A percentile compares a stretch with the other conserved stretches of the same genome.
Evolutionary conservation across 1,140 invertebrate species (phyloP).

Genomic region (Theocolax elegans): DNA sequence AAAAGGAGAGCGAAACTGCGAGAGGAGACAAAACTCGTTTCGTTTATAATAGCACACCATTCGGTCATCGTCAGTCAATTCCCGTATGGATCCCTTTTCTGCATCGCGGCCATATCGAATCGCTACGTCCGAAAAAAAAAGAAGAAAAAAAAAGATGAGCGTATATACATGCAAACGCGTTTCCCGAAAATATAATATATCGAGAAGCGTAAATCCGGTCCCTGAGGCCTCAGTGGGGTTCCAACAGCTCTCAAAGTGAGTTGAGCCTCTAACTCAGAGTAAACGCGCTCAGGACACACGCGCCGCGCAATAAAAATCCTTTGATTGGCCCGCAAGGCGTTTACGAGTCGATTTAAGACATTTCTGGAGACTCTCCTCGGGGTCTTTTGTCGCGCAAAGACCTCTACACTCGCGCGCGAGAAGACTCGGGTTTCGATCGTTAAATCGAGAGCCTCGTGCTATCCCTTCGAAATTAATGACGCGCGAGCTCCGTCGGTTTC

Average conservation of each 20-base stretch:
- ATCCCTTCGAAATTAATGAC: slow-evolving; percentile 32
- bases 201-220: slow-evolving; percentile 25
- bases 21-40: no score
- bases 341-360: background rate
- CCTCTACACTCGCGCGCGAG: background rate
- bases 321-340: background rate
- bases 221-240: background rate
- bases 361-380: background rate
- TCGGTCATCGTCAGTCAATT: slow-evolving; percentile 35
- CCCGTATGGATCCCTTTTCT: background rate
- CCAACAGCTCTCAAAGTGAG: background rate
- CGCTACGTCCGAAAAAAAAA: background rate
- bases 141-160: background rate
- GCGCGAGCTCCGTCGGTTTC: background rate
- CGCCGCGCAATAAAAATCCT: no score
- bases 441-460: slow-evolving; percentile 24
- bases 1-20: background rate
- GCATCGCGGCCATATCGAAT: slow-evolving; percentile 16
- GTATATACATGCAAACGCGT: slow-evolving; percentile 8
- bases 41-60: slow-evolving; percentile 1
- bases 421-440: background rate
- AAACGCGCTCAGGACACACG: no score
- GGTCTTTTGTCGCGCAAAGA: background rate
- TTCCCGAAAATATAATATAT: slow-evolving; percentile 5
- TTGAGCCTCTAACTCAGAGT: background rate